Evolutionary conservation across 2,888 invertebrate genomes (phyloP).

Genomic region (Cosmia pyralina): DNA sequence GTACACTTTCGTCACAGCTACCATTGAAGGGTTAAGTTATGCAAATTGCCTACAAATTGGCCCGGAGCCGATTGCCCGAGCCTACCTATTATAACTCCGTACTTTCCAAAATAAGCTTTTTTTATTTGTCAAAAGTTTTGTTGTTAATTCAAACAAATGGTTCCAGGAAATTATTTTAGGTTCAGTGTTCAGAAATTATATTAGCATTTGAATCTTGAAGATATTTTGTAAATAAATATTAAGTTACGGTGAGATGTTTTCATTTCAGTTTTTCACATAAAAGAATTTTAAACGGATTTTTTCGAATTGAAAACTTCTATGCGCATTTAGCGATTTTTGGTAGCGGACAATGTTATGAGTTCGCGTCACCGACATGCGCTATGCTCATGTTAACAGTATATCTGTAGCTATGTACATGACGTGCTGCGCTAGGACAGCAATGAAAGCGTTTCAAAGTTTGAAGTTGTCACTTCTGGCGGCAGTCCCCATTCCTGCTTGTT

Average conservation of each 20-base stretch:
- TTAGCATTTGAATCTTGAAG: conserved; percentile 42
- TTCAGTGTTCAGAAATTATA: conserved; percentile 49
- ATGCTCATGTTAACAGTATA: no score
- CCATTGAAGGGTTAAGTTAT: conserved; percentile 86
- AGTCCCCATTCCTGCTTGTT: no score
- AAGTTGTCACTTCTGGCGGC: no score
- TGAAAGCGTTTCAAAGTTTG: no score
- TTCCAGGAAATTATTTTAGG: conserved; percentile 56
- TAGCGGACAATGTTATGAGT: no score
- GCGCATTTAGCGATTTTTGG: no score
- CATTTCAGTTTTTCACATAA: not conserved
- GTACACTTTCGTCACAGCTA: conserved; percentile 73
- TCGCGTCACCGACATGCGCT: no score
- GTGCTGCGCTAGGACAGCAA: no score
- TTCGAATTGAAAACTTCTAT: no score
- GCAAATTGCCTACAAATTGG: conserved; percentile 85
- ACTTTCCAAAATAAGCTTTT: conserved; percentile 72
- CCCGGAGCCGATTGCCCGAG: conserved; percentile 72
- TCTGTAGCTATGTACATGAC: no score
- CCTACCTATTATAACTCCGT: conserved; percentile 72
- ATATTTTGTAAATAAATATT: conserved; percentile 22
- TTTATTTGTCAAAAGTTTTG: conserved; percentile 66
- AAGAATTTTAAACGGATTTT: not conserved
- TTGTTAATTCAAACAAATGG: conserved; percentile 66
- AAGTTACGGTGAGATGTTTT: not conserved